Conservation (phyloP, 2,888 invertebrate species). For the Hyles lineata region DNA sequence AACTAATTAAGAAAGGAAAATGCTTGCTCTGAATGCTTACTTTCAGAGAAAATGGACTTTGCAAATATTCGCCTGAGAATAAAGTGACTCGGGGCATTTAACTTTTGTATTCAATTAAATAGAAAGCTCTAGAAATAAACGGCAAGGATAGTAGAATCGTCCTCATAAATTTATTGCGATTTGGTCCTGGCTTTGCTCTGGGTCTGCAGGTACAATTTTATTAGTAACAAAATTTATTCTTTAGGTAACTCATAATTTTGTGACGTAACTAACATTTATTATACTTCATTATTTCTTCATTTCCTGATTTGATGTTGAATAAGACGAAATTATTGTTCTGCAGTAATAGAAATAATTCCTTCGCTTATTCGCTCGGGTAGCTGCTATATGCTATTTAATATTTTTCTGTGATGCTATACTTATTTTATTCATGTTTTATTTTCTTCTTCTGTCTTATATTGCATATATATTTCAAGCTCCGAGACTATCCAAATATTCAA, state of each 20-base stretch:
- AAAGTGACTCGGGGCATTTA: conserved; percentile 76
- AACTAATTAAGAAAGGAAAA: conserved; percentile 82
- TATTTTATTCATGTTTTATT: neutral
- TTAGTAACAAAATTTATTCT: conserved; percentile 35
- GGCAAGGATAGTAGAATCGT: conserved; percentile 61
- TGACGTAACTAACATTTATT: conserved; percentile 5
- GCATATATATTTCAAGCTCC: neutral
- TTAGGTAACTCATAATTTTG: neutral
- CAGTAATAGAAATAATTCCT: neutral
- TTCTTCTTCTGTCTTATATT: neutral
- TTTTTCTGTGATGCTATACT: neutral
- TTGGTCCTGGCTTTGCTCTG: conserved; percentile 57
- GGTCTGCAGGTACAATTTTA: conserved; percentile 44
- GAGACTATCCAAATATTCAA: neutral
- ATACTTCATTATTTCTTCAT: neutral
- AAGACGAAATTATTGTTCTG: neutral
- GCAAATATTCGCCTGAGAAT: conserved; percentile 73
- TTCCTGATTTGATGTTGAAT: neutral
- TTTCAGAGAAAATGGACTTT: conserved; percentile 77
- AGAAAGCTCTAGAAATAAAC: conserved; percentile 76
- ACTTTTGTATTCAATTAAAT: conserved; percentile 82
- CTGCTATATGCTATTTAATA: neutral
- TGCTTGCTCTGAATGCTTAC: conserved; percentile 74
- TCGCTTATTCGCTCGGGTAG: neutral
- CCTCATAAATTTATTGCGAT: conserved; percentile 61